Conservation (phyloP, 2,113 vertebrate genomes). For the Baryphthengus martii region DNA sequence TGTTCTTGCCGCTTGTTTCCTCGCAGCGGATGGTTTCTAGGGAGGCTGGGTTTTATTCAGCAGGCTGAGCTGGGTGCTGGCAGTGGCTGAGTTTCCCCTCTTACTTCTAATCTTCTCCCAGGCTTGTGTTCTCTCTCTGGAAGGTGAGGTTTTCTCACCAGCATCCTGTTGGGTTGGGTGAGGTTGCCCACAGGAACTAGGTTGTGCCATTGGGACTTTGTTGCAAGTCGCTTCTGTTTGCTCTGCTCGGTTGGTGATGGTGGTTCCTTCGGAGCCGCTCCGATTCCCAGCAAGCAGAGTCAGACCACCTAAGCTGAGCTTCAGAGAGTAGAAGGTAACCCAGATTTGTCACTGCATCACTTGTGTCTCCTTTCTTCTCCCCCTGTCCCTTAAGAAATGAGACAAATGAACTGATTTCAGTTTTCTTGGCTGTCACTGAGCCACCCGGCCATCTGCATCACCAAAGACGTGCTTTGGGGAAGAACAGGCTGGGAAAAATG, state of each 20-base stretch:
- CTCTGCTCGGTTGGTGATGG: not conserved
- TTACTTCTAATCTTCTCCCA: not conserved
- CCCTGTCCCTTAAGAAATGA: not conserved
- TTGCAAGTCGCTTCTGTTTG: not conserved
- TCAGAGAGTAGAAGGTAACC: not conserved
- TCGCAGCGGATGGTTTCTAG: rapidly evolving
- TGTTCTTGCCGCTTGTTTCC: not conserved
- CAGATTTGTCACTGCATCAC: not conserved
- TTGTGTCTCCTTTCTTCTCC: not conserved
- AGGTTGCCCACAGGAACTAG: not conserved
- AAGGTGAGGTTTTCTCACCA: not conserved
- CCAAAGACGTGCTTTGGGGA: not conserved
- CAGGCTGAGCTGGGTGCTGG: not conserved
- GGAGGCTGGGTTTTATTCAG: not conserved
- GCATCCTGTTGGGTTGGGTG: not conserved
- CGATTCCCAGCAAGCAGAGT: not conserved
- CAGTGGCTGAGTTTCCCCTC: not conserved
- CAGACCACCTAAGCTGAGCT: not conserved
- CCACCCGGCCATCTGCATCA: not conserved
- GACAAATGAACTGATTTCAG: not conserved
- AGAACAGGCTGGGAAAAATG: not conserved
- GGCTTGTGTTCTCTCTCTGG: not conserved
- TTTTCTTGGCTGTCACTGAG: not conserved
- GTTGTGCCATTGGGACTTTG: rapidly evolving
- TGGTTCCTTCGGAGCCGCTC: rapidly evolving